Conservation (phyloP, 1,140 invertebrate genomes). For the Achatina immaculata region DNA sequence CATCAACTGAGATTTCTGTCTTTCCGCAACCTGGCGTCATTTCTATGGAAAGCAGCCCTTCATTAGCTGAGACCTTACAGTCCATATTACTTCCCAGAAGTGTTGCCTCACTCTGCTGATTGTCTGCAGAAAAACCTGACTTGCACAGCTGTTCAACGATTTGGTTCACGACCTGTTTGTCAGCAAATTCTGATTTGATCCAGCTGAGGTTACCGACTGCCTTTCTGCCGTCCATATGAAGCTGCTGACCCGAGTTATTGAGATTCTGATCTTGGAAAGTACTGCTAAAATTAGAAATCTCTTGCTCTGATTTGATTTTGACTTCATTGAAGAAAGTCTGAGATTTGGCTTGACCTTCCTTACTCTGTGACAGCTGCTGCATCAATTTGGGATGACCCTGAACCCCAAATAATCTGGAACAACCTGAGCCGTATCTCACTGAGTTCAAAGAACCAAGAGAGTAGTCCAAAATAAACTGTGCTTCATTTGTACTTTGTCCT, state of each 20-base stretch:
- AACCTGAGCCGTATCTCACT: too few relatives aligned
- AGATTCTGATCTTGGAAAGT: not conserved
- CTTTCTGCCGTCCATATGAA: not conserved
- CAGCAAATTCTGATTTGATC: not conserved
- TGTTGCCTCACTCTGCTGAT: not conserved
- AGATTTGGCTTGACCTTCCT: not conserved
- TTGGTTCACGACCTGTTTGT: not conserved
- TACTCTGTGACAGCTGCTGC: constrained; percentile 15
- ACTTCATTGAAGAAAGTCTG: not conserved
- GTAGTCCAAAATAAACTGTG: not conserved
- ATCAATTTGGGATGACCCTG: not conserved
- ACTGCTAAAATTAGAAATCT: not conserved
- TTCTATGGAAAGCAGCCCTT: not conserved
- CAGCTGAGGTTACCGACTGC: not conserved
- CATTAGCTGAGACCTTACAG: not conserved
- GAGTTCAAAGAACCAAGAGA: not conserved
- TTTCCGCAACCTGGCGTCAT: not conserved
- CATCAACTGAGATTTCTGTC: not conserved
- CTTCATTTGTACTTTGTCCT: not conserved
- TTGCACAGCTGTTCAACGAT: constrained; percentile 9
- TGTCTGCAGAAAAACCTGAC: not conserved
- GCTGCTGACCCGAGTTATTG: not conserved
- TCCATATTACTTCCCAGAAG: not conserved
- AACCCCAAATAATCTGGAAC: not conserved
- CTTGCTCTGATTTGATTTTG: not conserved